These are phyloP conservation scores for Caenorhabditis sp. DNA, from an alignment of 2,888 invertebrate genomes.

Conservation along the genomic window DNA sequence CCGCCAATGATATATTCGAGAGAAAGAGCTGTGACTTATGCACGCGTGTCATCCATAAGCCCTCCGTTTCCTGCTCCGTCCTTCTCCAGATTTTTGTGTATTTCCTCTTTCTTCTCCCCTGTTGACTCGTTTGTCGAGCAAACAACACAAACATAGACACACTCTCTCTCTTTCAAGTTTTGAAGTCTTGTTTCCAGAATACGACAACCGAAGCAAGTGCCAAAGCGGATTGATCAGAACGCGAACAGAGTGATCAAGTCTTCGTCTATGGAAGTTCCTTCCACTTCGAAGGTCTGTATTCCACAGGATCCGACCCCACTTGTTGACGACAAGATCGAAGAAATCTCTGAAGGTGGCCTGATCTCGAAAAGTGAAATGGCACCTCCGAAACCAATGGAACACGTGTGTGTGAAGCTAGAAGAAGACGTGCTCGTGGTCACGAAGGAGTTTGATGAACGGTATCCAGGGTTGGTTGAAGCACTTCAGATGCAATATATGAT, in stretches of 20 bases:
- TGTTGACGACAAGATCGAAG: slow-evolving; percentile 58
- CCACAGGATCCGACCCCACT: slow-evolving; percentile 61
- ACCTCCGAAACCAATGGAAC: slow-evolving; percentile 44
- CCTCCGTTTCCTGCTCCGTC: slow-evolving; percentile 28
- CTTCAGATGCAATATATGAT: neutral
- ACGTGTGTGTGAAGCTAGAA: slow-evolving; percentile 50
- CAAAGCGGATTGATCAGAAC: slow-evolving; percentile 64
- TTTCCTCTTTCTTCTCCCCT: slow-evolving; percentile 21
- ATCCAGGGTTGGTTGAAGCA: slow-evolving; percentile 37
- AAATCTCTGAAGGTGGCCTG: slow-evolving; percentile 50
- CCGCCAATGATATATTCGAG: slow-evolving; percentile 47
- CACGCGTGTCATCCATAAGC: slow-evolving; percentile 49
- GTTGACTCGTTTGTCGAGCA: neutral
- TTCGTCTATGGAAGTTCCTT: slow-evolving; percentile 65
- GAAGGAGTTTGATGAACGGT: slow-evolving; percentile 52
- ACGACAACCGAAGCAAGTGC: slow-evolving; percentile 52
- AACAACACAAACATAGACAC: slow-evolving; percentile 13
- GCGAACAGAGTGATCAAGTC: slow-evolving; percentile 68
- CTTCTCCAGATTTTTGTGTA: slow-evolving; percentile 35
- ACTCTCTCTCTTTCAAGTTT: neutral
- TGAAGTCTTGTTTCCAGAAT: slow-evolving; percentile 48
- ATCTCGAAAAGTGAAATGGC: slow-evolving; percentile 51
- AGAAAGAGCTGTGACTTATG: slow-evolving; percentile 34
- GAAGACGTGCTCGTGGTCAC: slow-evolving; percentile 59
- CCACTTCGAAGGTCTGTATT: slow-evolving; percentile 55